Conservation (phyloP, 2,888 invertebrate genomes). For the Mystacides longicornis region DNA sequence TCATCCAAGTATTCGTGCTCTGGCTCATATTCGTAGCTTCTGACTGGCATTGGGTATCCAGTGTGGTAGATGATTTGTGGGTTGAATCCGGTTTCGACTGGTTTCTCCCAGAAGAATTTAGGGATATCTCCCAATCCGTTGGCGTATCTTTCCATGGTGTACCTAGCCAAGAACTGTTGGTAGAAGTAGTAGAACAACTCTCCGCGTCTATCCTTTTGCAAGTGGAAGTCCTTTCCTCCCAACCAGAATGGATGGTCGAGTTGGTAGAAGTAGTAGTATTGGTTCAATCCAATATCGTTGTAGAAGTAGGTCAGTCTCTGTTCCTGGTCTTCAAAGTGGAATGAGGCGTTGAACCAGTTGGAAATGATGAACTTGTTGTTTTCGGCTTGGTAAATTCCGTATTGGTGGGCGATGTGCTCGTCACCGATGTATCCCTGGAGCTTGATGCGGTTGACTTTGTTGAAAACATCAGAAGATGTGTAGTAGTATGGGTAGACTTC, state of each 20-base stretch:
- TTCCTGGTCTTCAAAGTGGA: constrained; percentile 43
- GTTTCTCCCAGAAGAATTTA: constrained; percentile 46
- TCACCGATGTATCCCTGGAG: constrained; percentile 34
- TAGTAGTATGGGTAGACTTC: constrained; percentile 60
- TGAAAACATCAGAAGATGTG: constrained; percentile 51
- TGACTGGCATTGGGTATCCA: constrained; percentile 52
- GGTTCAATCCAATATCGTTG: constrained; percentile 61
- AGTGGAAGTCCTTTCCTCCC: constrained; percentile 43
- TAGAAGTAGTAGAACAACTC: constrained; percentile 59
- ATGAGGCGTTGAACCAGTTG: constrained; percentile 27
- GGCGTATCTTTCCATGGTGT: constrained; percentile 60
- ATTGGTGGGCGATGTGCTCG: constrained; percentile 34
- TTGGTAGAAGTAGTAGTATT: constrained; percentile 59
- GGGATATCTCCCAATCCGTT: constrained; percentile 55
- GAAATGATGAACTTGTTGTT: constrained; percentile 16
- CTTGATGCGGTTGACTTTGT: constrained; percentile 39
- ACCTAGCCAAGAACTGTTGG: constrained; percentile 61
- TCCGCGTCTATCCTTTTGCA: constrained; percentile 52
- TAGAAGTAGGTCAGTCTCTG: constrained; percentile 58
- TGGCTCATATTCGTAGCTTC: constrained; percentile 42
- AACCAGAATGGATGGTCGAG: constrained; percentile 57
- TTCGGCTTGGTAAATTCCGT: constrained; percentile 35
- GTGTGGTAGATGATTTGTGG: constrained; percentile 55
- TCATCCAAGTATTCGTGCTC: constrained; percentile 35
- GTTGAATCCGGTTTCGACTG: constrained; percentile 48